A percentile compares a stretch with the other conserved stretches of the same genome.
Evolutionary conservation across 2,113 vertebrate species (phyloP).

Genomic region (Melanocharis versteri): DNA sequence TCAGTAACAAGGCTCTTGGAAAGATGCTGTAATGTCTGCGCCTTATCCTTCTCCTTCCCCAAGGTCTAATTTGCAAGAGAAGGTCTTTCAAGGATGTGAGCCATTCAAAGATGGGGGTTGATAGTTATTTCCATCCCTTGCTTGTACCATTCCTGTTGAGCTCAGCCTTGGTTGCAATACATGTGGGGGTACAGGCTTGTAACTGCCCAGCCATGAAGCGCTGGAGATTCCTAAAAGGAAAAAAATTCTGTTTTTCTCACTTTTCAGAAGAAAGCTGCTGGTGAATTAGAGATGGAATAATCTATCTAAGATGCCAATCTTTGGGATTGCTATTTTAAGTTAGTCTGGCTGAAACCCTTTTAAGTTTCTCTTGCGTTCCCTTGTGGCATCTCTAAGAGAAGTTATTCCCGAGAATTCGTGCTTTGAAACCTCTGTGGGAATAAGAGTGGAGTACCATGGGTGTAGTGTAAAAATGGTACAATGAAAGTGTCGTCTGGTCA

Average conservation of each 20-base stretch:
- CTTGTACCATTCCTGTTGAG: neutral
- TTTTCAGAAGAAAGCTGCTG: neutral
- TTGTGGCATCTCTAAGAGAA: neutral
- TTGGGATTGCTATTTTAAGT: neutral
- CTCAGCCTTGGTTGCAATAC: neutral
- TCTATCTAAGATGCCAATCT: neutral
- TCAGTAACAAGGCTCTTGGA: neutral
- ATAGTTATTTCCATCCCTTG: neutral
- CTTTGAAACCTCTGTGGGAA: neutral
- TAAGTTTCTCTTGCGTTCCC: neutral
- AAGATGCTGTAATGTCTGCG: neutral
- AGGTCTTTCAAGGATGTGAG: neutral
- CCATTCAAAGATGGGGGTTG: neutral
- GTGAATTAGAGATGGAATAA: neutral
- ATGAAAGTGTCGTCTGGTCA: neutral
- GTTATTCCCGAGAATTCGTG: neutral
- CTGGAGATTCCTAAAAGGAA: neutral
- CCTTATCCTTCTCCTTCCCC: neutral
- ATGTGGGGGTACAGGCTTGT: neutral
- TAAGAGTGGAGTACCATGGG: neutral
- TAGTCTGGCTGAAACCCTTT: constrained; percentile 5
- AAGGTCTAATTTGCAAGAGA: neutral
- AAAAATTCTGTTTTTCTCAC: neutral
- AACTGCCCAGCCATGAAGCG: neutral
- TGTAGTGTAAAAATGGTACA: neutral